These are phyloP conservation scores for Bambusicola thoracicus DNA, from an alignment of 2,113 vertebrate species.

Conservation along the genomic window DNA sequence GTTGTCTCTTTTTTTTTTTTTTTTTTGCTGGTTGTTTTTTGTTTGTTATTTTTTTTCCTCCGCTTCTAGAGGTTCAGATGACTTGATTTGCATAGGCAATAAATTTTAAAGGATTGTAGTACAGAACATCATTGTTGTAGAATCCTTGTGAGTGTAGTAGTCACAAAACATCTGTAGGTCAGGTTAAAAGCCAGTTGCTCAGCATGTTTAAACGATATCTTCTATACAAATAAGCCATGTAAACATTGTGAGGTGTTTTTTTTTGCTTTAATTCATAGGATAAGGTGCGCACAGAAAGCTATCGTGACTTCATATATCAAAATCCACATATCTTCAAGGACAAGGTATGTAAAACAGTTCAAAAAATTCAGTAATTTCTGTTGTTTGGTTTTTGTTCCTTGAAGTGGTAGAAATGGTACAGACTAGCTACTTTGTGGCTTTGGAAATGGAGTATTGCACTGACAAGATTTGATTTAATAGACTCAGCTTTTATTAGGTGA, in stretches of 20 bases:
- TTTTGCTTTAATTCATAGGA: conserved; percentile 79
- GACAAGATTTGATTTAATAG: conserved; percentile 77
- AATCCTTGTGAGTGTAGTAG: not conserved
- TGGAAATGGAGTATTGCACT: not conserved
- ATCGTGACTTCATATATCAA: conserved; percentile 92
- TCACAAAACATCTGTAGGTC: not conserved
- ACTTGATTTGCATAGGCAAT: not conserved
- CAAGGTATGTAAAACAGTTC: conserved; percentile 85
- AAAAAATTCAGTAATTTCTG: not conserved
- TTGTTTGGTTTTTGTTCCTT: not conserved
- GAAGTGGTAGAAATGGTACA: not conserved
- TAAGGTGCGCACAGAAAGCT: conserved; percentile 92
- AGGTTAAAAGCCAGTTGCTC: not conserved
- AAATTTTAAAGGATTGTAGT: not conserved
- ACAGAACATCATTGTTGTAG: not conserved
- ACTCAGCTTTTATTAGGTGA: conserved; percentile 73
- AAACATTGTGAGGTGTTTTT: not conserved
- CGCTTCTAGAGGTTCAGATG: not conserved
- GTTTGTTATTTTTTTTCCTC: not conserved
- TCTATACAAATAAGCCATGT: not conserved
- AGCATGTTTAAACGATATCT: not conserved
- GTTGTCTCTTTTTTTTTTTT: not conserved
- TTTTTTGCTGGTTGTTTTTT: not conserved
- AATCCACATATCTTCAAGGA: conserved; percentile 93
- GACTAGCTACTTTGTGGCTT: not conserved